Evolutionary conservation across 1,140 invertebrate genomes (phyloP).

Genomic region (Asbolus verrucosus): DNA sequence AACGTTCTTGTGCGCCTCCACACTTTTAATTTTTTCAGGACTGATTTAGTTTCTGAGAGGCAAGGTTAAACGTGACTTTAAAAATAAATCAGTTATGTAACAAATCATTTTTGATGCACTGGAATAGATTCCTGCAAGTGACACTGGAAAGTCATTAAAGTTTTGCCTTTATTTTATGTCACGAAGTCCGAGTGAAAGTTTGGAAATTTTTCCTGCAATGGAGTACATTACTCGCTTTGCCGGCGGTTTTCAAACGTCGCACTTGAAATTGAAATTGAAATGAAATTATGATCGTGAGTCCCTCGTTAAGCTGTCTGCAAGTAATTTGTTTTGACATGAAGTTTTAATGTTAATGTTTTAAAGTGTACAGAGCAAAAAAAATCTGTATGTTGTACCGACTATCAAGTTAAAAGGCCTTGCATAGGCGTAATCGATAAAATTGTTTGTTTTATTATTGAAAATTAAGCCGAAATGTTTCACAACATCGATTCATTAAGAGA

Average conservation of each 20-base stretch:
- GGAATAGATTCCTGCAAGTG: background rate
- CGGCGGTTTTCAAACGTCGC: conserved; percentile 8
- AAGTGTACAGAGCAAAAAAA: too few species aligned
- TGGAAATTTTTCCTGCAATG: conserved; percentile 1
- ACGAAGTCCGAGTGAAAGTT: conserved; percentile 30
- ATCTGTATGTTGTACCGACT: too few species aligned
- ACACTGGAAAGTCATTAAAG: conserved; percentile 10
- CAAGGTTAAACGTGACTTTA: conserved; percentile 18
- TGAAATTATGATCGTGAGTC: conserved; percentile 22
- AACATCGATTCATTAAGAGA: too few species aligned
- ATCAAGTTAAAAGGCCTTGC: too few species aligned
- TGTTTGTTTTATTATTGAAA: too few species aligned
- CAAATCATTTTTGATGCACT: background rate
- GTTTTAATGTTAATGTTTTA: background rate
- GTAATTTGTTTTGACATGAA: background rate
- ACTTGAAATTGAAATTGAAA: too few species aligned
- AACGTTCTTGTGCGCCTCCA: too few species aligned
- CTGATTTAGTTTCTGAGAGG: background rate
- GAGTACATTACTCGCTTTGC: conserved; percentile 10
- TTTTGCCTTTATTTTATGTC: conserved; percentile 20
- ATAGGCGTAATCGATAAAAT: too few species aligned
- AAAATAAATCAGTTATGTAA: conserved; percentile 11
- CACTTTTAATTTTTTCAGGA: background rate
- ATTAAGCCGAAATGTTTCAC: too few species aligned
- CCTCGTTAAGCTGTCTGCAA: background rate